Evolutionary conservation across 2,888 invertebrate genomes (phyloP).

Genomic region (Pollenia amentaria): DNA sequence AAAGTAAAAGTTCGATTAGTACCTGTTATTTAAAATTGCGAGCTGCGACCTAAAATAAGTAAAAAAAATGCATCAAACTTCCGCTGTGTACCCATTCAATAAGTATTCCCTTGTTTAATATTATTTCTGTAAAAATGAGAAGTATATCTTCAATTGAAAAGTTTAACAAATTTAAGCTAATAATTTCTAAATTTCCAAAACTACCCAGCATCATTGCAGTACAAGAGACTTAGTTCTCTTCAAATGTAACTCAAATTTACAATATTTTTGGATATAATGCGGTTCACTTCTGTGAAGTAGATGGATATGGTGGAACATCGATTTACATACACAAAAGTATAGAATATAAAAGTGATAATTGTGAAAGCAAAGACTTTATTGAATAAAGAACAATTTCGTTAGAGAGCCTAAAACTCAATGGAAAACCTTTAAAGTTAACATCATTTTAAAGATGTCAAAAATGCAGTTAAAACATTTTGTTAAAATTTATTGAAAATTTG

Average conservation of each 20-base stretch:
- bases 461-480: no score
- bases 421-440: neutral
- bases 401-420: neutral
- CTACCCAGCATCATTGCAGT: neutral
- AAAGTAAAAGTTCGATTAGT: no score
- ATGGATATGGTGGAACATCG: conserved; percentile 1
- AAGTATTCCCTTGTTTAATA: no score
- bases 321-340: neutral
- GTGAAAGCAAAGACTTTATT: neutral
- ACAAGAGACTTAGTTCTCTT: neutral
- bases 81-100: no score
- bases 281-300: neutral
- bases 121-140: no score
- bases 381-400: neutral
- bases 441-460: no score
- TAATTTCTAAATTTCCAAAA: neutral
- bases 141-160: neutral
- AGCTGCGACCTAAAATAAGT: no score
- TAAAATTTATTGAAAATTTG: no score
- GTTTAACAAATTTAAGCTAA: neutral
- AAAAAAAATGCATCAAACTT: no score
- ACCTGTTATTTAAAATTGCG: no score
- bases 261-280: neutral
- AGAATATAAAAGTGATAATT: neutral
- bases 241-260: no score